Conservation (phyloP, 1,140 invertebrate genomes). For the Cheumatopsyche charites region DNA sequence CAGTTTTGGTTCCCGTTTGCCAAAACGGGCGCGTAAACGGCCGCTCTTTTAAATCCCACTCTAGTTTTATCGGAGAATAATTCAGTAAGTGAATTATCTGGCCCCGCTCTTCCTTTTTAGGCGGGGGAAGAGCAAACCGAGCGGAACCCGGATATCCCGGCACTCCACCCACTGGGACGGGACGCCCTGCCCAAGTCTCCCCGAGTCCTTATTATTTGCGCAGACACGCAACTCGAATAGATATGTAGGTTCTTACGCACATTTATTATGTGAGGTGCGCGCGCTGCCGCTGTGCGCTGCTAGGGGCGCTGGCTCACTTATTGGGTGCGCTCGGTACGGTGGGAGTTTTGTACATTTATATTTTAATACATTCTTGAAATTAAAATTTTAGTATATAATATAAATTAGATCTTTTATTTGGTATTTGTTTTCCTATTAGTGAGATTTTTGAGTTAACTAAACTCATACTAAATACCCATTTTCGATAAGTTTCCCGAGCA, state of each 20-base stretch:
- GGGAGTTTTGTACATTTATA: too few species aligned
- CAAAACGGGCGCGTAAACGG: conserved; percentile 41
- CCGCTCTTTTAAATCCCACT: conserved; percentile 51
- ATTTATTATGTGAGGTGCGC: conserved; percentile 48
- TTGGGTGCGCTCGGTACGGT: too few species aligned
- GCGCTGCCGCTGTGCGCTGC: background rate
- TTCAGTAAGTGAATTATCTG: conserved; percentile 59
- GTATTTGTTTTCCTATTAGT: too few species aligned
- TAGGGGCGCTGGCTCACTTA: too few species aligned
- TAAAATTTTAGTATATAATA: too few species aligned
- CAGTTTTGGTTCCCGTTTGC: too few species aligned
- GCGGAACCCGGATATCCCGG: conserved; percentile 63
- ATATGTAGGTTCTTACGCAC: conserved; percentile 38
- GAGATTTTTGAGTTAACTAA: too few species aligned
- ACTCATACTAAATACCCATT: too few species aligned
- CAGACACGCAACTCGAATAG: conserved; percentile 40
- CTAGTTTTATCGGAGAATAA: conserved; percentile 63
- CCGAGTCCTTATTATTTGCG: conserved; percentile 46
- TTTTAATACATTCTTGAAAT: too few species aligned
- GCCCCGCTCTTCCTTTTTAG: too few species aligned
- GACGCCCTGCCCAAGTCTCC: conserved; percentile 1
- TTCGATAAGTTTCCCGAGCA: too few species aligned
- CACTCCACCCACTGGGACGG: conserved; percentile 56
- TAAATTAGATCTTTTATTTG: too few species aligned
- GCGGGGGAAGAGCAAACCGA: conserved; percentile 58